Evolutionary conservation across 2,113 vertebrate genomes (phyloP).

Genomic region (Nibea albiflora): DNA sequence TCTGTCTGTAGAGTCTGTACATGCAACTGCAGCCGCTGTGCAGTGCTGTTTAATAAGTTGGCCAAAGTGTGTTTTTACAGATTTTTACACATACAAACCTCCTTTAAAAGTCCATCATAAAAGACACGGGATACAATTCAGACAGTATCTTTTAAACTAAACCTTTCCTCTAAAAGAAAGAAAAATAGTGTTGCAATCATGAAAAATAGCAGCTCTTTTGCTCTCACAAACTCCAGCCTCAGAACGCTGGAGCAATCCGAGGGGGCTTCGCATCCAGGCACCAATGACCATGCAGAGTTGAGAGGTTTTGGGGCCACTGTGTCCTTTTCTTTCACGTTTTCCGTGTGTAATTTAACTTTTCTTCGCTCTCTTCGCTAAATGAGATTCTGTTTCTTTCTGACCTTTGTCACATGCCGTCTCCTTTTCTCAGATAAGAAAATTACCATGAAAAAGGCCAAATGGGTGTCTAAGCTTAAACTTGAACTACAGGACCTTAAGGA

Average conservation of each 20-base stretch:
- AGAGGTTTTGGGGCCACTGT: not conserved
- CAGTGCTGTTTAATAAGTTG: constrained; percentile 4
- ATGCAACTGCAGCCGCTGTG: constrained; percentile 27
- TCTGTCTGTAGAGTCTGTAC: constrained; percentile 45
- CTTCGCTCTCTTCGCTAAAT: not conserved
- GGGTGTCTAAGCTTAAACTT: not conserved
- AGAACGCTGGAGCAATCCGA: not conserved
- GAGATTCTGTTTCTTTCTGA: not conserved
- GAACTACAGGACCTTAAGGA: not conserved
- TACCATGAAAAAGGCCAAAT: not conserved
- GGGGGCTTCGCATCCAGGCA: not conserved
- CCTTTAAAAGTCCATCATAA: not conserved
- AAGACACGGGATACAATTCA: not conserved
- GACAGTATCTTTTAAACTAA: not conserved
- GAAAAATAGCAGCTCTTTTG: constrained; percentile 25
- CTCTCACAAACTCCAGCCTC: constrained; percentile 8
- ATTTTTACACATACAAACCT: constrained; percentile 7
- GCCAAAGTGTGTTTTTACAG: not conserved
- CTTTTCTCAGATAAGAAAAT: constrained; percentile 10
- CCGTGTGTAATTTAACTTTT: constrained; percentile 1
- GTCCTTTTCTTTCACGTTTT: not conserved
- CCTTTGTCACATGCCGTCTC: constrained; percentile 19
- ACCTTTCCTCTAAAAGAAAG: not conserved
- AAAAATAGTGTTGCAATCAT: constrained; percentile 10
- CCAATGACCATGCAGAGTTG: not conserved